These are phyloP conservation scores for Drosophila neonasuta DNA, from an alignment of 2,888 invertebrate species.

Conservation along the genomic window DNA sequence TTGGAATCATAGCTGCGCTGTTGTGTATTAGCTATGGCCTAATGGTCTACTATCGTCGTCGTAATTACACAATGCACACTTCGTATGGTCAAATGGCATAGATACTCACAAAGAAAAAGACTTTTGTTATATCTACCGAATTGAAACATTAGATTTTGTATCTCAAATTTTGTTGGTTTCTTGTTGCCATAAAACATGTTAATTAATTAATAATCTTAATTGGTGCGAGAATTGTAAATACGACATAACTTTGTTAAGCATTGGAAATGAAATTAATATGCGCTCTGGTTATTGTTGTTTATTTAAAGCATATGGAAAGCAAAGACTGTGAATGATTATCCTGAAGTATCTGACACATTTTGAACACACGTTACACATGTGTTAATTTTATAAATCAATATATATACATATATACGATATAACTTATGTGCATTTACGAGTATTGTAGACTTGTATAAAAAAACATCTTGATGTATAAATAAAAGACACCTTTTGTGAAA, in stretches of 20 bases:
- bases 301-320: slow-evolving; percentile 33
- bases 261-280: slow-evolving; percentile 6
- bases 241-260: slow-evolving; percentile 7
- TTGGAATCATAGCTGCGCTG: slow-evolving; percentile 73
- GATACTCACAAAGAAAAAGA: slow-evolving; percentile 27
- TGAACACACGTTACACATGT: slow-evolving; percentile 12
- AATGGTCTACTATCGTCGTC: slow-evolving; percentile 79
- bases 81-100: slow-evolving; percentile 80
- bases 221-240: slow-evolving; percentile 13
- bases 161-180: slow-evolving; percentile 21
- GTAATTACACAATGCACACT: slow-evolving; percentile 75
- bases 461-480: slow-evolving; percentile 55
- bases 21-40: slow-evolving; percentile 74
- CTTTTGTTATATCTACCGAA: slow-evolving; percentile 21
- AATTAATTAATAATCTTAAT: slow-evolving; percentile 14
- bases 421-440: slow-evolving; percentile 45
- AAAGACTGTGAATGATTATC: slow-evolving; percentile 71
- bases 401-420: slow-evolving; percentile 25
- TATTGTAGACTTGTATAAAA: slow-evolving; percentile 47
- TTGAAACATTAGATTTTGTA: slow-evolving; percentile 26
- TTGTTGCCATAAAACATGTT: slow-evolving; percentile 27
- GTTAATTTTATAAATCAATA: slow-evolving; percentile 27
- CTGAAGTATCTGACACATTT: slow-evolving; percentile 55
- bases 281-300: slow-evolving; percentile 30
- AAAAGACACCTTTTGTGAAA: slow-evolving; percentile 14